Conservation (phyloP, 2,797 vertebrate genomes). For the Eptatretus atami region DNA sequence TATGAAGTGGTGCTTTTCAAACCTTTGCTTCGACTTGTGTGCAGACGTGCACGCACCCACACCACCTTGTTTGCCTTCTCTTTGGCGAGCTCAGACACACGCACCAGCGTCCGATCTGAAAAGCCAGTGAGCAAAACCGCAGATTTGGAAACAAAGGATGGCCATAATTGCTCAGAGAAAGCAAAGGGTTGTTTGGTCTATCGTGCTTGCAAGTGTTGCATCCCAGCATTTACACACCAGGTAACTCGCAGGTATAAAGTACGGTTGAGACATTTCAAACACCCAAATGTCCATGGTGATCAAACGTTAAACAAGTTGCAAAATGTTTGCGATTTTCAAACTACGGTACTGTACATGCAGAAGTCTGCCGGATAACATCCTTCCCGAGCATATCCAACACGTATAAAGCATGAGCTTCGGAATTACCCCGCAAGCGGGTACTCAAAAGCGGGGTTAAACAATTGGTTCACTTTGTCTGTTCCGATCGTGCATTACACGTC, state of each 20-base stretch:
- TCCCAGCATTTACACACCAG: background rate
- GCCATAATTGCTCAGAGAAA: background rate
- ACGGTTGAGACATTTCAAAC: background rate
- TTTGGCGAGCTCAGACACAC: constrained; percentile 35
- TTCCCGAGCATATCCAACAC: too few species aligned
- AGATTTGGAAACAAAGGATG: background rate
- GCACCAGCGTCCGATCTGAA: constrained; percentile 41
- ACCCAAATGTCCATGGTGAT: constrained; percentile 5
- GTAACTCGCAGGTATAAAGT: background rate
- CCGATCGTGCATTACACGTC: too few species aligned
- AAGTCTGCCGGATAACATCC: too few species aligned
- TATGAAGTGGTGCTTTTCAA: constrained; percentile 11
- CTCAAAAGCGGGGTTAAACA: background rate
- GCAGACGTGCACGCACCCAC: constrained; percentile 73
- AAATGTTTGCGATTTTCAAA: background rate
- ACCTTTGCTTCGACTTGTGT: constrained; percentile 98
- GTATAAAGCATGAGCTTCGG: background rate
- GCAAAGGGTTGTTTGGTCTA: background rate
- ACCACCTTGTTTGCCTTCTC: constrained; percentile 50
- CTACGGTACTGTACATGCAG: too few species aligned
- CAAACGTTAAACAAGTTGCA: constrained; percentile 3
- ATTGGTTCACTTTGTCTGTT: too few species aligned
- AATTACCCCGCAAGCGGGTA: background rate
- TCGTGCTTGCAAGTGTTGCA: background rate
- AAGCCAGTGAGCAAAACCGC: constrained; percentile 11